Conservation (phyloP, 64 coral and sea anemone species). For the Dendronephthya gigantea region DNA sequence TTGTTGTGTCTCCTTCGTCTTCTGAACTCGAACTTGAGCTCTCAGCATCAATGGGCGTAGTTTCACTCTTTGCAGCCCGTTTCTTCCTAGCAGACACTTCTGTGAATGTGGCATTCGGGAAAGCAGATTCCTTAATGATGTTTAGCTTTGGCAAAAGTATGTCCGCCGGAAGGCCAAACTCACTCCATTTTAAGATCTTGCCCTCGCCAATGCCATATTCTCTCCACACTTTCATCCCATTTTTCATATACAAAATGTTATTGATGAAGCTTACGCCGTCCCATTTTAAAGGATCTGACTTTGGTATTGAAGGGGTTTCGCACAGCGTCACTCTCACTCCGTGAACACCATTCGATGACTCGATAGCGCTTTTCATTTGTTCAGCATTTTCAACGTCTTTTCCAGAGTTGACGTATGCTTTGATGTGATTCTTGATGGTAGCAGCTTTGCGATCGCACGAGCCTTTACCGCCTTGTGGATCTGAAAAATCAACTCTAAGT, state of each 20-base stretch:
- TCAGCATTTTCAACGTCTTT: constrained; percentile 17
- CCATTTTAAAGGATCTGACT: constrained; percentile 14
- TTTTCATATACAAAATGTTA: constrained; percentile 12
- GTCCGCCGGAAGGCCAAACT: background rate
- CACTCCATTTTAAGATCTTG: background rate
- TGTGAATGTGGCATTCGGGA: background rate
- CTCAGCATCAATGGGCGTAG: background rate
- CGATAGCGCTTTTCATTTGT: constrained; percentile 24
- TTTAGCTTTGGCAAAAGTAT: background rate
- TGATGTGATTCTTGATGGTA: constrained; percentile 21
- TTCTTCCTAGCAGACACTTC: constrained; percentile 3
- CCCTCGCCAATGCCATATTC: constrained; percentile 28
- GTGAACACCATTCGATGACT: background rate
- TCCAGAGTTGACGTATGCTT: constrained; percentile 1
- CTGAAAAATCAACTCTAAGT: constrained; percentile 24
- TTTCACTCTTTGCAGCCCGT: background rate
- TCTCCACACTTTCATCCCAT: constrained; percentile 14
- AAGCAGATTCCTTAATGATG: constrained; percentile 1
- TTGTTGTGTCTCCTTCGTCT: background rate
- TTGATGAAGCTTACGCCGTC: constrained; percentile 12
- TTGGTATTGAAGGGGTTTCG: background rate
- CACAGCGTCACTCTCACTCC: constrained; percentile 25
- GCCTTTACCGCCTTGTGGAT: constrained; percentile 22
- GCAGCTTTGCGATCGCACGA: constrained; percentile 24
- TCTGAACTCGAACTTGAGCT: background rate